Evolutionary conservation across 53 echinoderm and acorn worm species (phyloP), one percentile per base, ranked within the genome.

Genomic region (Paelopatides confundens): DNA sequence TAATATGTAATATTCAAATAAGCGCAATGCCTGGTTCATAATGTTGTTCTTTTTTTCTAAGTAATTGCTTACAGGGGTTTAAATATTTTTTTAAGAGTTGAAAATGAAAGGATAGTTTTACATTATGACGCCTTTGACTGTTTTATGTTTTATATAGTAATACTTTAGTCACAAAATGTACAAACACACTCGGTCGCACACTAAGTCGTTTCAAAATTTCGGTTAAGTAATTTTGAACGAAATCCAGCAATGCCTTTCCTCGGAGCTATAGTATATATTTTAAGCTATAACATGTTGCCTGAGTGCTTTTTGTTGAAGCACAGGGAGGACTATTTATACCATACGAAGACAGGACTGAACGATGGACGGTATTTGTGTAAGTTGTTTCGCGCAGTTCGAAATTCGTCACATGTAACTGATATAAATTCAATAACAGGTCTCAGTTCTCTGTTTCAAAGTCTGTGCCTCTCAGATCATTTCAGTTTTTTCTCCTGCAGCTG

Each of bases 201-300:
- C 27, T 74, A 39, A 40, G 74, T 38, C 74, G 23, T 35, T 74
- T 74, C 23, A 74, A 40, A 39, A 74, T 74, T 74, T 74, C 26
- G 74, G 74, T 74, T 74, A 74, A 74, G 74, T 74, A 74, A n/a
- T 74, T 74, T 43, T 26, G 39, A 43, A 46, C 11, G 74, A 38
- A 71, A 74, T 36, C 74, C 47, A 40, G 26, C 47, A 74, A 46
- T 74, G 39, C 46, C 46, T 74, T 46, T 46, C 46, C 27, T 40
- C 39, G 39, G 40, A 43, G 29, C 4, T 26, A 46, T 40, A n/a
- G 74, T 39, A 35, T 39, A 40, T 74, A 38, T 74, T 74, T 74
- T 46, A 5, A 39, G 39, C 21, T 46, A 27, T 40, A 74, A 74
- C 74, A 74, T 74, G 39, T 74, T 74, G 40, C 74, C 46, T 21